These are phyloP conservation scores for Lepidocolaptes lacrymiger DNA, from an alignment of 2,797 vertebrate genomes.

Conservation along the genomic window DNA sequence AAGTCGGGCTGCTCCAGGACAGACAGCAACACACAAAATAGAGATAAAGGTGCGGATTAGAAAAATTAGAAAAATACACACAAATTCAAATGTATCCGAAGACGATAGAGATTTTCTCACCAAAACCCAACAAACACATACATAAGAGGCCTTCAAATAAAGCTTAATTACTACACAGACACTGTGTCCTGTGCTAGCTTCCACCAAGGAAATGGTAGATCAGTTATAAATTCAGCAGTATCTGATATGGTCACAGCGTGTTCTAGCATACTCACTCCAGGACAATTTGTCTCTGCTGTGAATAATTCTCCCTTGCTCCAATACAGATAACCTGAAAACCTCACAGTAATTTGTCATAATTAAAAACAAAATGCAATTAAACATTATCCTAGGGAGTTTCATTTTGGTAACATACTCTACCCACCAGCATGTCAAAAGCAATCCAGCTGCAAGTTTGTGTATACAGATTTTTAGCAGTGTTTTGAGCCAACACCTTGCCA, in stretches of 20 bases:
- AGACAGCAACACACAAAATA: neutral
- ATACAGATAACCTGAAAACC: neutral
- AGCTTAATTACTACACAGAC: neutral
- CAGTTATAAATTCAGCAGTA: neutral
- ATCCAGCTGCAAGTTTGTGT: neutral
- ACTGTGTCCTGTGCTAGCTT: neutral
- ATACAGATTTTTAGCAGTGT: neutral
- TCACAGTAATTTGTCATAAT: neutral
- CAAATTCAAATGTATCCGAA: neutral
- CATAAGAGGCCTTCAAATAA: neutral
- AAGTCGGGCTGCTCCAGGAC: neutral
- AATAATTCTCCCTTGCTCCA: neutral
- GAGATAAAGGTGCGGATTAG: neutral
- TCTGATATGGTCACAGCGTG: fast-evolving
- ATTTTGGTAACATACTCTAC: neutral
- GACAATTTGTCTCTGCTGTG: neutral
- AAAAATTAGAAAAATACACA: neutral
- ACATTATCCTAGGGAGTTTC: neutral
- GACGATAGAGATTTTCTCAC: neutral
- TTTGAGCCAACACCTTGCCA: neutral
- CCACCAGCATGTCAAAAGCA: fast-evolving
- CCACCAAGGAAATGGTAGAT: neutral
- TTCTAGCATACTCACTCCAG: neutral
- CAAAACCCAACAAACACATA: neutral
- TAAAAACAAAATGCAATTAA: neutral